Base-by-base conservation (phyloP, 2,797 vertebrate genomes). In the Distichodus sexfasciatus region DNA sequence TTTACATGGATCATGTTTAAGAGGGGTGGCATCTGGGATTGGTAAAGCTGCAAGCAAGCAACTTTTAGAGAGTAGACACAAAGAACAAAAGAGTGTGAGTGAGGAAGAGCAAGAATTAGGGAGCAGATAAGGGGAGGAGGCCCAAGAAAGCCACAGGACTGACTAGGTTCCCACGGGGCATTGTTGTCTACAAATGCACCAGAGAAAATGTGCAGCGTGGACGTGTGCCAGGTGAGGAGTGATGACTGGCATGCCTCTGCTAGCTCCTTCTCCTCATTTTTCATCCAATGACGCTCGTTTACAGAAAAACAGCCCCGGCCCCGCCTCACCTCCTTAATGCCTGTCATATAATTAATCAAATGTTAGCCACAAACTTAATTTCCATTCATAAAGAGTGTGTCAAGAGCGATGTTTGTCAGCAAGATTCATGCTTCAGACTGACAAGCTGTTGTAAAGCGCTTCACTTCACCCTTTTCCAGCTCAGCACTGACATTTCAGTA, bases 141-240 rank as follows among this genome's bases (percentile, higher is more conserved):
- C 36, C 9, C 3, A 26, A n/a, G 7, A 21, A 63, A 53, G 48
- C 59, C 68, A 55, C 68, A 47, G 59, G 48, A 26, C 59, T 36
- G 40, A 71, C 50, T 21, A 17, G 23, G 46, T 47, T 68, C 23
- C 33, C 12, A 21, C n/a, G 8, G 12, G 4, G 51, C 29, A 19
- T 7, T 35, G 23, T 36, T 46, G 24, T 59, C n/a, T 59, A 33
- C 6, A 57, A 38, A 23, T 5, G 1, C 23, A 10, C 55, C 7
- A 40, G 35, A 51, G 36, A 43, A 43, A 12, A 11, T 1, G 8
- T 15, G 44, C 19, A 21, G 26, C 19, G 29, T 54, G 51, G 51
- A 54, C 1, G 4, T 35, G 21, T n/a, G 31, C 15, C 31, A 31
- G 11, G 41, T 50, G 44, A 36, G 10, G 44, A 46, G 8, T 38